Evolutionary conservation across 2,888 invertebrate genomes (phyloP), one percentile per base, ranked within the genome.

Genomic region (Agonopterix alstromeriana): DNA sequence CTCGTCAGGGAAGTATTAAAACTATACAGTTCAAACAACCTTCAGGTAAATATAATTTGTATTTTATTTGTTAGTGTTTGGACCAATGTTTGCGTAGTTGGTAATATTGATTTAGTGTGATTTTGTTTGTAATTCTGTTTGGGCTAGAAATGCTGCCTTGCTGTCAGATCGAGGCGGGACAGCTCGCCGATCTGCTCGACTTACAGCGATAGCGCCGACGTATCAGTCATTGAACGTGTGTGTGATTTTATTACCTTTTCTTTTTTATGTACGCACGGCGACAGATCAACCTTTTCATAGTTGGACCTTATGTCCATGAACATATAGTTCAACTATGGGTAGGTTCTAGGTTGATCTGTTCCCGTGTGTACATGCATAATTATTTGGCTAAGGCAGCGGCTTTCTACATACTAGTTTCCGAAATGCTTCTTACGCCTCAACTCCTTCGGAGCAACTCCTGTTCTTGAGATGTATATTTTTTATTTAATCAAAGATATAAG

Each of bases 211-310:
- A 60, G 48, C 49, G 52, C 40, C 1, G 73, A 72, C 35, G 50
- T 73, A 11, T 68, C 69, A 2, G 50, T 66, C 11, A 68, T 74
- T 48, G 77, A 72, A 49, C 54, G 59, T 53, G 80, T 80, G 55
- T 56, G 70, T 64, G 55, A 51, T 41, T 44, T 49, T 43, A 27
- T 5, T 27, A 27, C 27, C 10, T n/a, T 38, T 12, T 47, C 27
- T 41, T 45, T 14, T 45, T 8, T 36, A 12, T n/a, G n/a, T n/a
- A n/a, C n/a, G n/a, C n/a, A n/a, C n/a, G n/a, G n/a, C n/a, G n/a
- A n/a, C n/a, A n/a, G n/a, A n/a, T n/a, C n/a, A n/a, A n/a, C n/a
- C n/a, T n/a, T n/a, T n/a, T n/a, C n/a, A n/a, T n/a, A n/a, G n/a
- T n/a, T n/a, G n/a, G n/a, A n/a, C n/a, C n/a, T n/a, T n/a, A n/a